These are phyloP conservation scores for Eupleurogrammus muticus DNA, from an alignment of 2,797 vertebrate genomes.

Conservation along the genomic window DNA sequence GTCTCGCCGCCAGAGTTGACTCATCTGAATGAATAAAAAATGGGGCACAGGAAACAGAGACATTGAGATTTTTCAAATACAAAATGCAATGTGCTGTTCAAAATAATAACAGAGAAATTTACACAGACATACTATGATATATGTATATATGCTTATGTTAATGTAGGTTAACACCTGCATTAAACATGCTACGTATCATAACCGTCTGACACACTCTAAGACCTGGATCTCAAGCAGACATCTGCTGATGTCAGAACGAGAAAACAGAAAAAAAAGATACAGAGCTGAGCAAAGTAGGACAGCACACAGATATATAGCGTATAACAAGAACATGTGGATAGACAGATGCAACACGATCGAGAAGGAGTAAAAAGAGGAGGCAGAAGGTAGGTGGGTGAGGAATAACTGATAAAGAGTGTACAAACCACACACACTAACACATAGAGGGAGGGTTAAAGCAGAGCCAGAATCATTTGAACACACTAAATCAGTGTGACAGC, in stretches of 20 bases:
- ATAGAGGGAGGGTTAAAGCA: background rate
- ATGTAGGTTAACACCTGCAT: constrained; percentile 7
- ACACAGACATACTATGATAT: constrained; percentile 2
- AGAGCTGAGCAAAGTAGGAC: constrained; percentile 54
- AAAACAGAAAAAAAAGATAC: constrained; percentile 18
- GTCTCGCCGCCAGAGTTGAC: constrained; percentile 67
- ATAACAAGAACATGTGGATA: constrained; percentile 27
- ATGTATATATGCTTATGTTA: background rate
- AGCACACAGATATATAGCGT: constrained; percentile 32
- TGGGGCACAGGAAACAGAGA: background rate
- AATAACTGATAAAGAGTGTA: constrained; percentile 17
- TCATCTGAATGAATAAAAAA: constrained; percentile 67
- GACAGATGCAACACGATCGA: constrained; percentile 43
- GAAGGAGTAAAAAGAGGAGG: constrained; percentile 27
- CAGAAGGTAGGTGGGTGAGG: constrained; percentile 45
- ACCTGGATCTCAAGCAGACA: constrained; percentile 43
- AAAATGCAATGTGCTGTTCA: background rate
- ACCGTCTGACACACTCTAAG: constrained; percentile 7
- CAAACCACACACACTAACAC: constrained; percentile 38
- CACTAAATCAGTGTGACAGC: constrained; percentile 57
- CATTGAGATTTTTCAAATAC: constrained; percentile 4
- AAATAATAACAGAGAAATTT: background rate
- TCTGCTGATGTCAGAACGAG: constrained; percentile 20
- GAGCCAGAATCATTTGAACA: constrained; percentile 51
- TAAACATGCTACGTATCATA: constrained; percentile 13